Base-by-base conservation (phyloP, 2,888 invertebrate species). In the Agrochola lota region DNA sequence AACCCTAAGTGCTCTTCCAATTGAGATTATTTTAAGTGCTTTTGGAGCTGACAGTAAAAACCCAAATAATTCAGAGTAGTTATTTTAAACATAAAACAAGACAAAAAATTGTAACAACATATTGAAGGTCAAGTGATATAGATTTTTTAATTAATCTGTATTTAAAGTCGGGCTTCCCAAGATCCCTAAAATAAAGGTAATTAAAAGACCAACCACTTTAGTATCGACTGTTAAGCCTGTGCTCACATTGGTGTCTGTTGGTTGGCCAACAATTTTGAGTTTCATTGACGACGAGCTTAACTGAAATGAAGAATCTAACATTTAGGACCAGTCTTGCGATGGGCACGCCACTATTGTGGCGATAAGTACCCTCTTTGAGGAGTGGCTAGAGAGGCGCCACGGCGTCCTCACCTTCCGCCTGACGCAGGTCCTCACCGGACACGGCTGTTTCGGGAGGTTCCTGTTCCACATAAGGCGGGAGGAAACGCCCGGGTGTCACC, bases 121-220 rank as follows among this genome's bases (percentile, higher is more conserved):
- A 52, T 23, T 63, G 3, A 49, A 74, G 60, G 62, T 62, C 43
- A 49, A 43, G 46, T 59, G 52, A 49, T 60, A 62, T 35, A 67
- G 62, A 72, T 73, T 72, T 72, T 12, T 74, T 60, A 68, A 68
- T 46, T 43, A 71, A 40, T 66, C 71, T 86, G 71, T 71, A 80
- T 83, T 75, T 68, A 75, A 62, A 64, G 26, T 62, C 5, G 84
- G 81, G 46, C 49, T 87, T 87, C 8, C 84, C 87, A 71, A 74
- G 57, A 62, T 62, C 46, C 68, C 59, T 43, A 78, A 84, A 84
- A 81, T 78, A 80, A 78, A 70, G 43, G 8, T 77, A 77, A 80
- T 81, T 80, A 85, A 57, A 74, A 68, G 20, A 74, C 70, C 43
- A 40, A 30, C 49, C 35, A 57, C 63, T 64, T 70, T 70, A 23